Evolutionary conservation across 2,888 invertebrate genomes (phyloP), one percentile per base, ranked within the genome.

Genomic region (Drosophila maculinotata): DNA sequence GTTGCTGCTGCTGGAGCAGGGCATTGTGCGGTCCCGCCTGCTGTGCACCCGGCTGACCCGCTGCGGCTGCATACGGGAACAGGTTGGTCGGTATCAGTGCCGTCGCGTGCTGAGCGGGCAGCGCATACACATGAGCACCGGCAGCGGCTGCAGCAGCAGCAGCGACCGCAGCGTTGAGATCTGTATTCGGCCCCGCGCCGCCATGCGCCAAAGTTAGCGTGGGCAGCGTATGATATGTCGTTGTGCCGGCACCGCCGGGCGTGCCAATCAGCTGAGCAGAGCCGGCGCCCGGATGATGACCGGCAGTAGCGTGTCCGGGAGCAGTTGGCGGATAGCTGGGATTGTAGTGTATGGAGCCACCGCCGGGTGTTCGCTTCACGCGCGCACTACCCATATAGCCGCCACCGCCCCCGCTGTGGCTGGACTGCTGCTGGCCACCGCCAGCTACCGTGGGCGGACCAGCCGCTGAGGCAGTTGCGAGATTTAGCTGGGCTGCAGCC

Each of bases 11-110:
- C 65, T 77, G 84, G 42, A 62, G 49, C 68, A 73, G 14, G 0
- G 73, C 66, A 20, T 23, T 65, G 12, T 76, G 73, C 33, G 48
- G 56, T 6, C 84, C 87, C 17, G 84, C 74, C 64, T 82, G 83
- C 42, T 88, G 83, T 26, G 83, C 82, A 52, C 72, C 83, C 23
- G 87, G 79, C 45, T 76, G 75, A 1, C 82, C 78, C 39, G 90
- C 57, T 26, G 91, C 82, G 62, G 90, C 56, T 25, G 91, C 81
- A 64, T 92, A 92, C 33, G 91, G 92, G 75, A 91, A 90, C 83
- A 92, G 88, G 70, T 91, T 91, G 58, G 91, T 86, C 57, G 91
- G 90, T 74, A 91, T 90, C 66, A 90, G 53, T 20, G 91, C 86
- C 36, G 91, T 78, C 42, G 77, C 89, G 54, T 91, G 90, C 69